These are phyloP conservation scores for Agelastica alni DNA, from an alignment of 2,888 invertebrate species.

Conservation along the genomic window DNA sequence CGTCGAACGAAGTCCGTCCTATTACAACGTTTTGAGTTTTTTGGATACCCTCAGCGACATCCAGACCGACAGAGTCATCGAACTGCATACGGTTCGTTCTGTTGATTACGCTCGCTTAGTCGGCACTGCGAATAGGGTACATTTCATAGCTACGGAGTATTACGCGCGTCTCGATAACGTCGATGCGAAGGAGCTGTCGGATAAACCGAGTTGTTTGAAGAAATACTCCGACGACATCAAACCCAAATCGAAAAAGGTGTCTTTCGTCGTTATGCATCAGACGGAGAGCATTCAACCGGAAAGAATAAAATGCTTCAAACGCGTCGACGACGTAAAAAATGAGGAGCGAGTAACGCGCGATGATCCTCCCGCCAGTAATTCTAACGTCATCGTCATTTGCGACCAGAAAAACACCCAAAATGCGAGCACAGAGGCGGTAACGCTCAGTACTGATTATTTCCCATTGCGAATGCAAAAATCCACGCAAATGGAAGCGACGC, in stretches of 20 bases:
- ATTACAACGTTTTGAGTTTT: constrained; percentile 42
- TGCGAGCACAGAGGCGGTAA: background rate
- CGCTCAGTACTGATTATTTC: background rate
- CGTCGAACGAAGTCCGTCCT: constrained; percentile 34
- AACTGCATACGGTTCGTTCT: constrained; percentile 32
- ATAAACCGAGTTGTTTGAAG: constrained; percentile 31
- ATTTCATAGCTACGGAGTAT: background rate
- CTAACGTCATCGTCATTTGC: background rate
- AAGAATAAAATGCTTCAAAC: background rate
- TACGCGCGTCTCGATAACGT: background rate
- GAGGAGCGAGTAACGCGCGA: too few relatives aligned
- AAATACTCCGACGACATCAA: constrained; percentile 24
- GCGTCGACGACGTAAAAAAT: background rate
- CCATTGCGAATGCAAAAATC: background rate
- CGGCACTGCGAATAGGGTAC: background rate
- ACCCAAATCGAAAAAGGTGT: constrained; percentile 34
- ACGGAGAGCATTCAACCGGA: background rate
- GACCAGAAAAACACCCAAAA: background rate
- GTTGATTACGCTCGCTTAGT: constrained; percentile 11
- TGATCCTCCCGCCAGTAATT: too few relatives aligned
- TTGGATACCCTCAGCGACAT: constrained; percentile 39
- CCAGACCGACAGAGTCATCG: constrained; percentile 28
- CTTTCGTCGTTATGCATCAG: constrained; percentile 34
- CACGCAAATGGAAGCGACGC: background rate
- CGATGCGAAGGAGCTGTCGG: constrained; percentile 3